These are phyloP conservation scores for Plectus sambesii DNA, from an alignment of 1,140 invertebrate genomes.

Conservation along the genomic window DNA sequence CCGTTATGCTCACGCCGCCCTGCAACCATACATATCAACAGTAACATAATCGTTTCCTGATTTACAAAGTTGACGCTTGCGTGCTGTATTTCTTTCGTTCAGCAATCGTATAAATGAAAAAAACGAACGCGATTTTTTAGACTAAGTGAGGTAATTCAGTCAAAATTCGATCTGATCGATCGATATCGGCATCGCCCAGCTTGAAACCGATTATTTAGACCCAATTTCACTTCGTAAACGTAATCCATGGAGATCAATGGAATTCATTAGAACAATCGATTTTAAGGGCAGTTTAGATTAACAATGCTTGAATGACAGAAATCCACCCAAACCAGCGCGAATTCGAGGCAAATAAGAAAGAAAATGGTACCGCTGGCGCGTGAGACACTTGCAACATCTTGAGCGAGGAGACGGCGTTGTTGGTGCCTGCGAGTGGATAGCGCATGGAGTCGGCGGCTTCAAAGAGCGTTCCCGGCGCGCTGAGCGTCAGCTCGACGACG, in stretches of 20 bases:
- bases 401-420: constrained; percentile 14
- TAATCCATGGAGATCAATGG: no score
- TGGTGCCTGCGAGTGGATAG: constrained; percentile 22
- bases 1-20: constrained; percentile 58
- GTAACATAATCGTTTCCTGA: neutral
- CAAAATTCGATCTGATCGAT: neutral
- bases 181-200: no score
- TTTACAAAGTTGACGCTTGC: neutral
- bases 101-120: neutral
- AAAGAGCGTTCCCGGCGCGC: constrained; percentile 11
- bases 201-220: no score
- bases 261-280: no score
- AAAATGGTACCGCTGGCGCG: neutral
- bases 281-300: no score
- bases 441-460: constrained; percentile 16
- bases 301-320: no score
- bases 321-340: no score
- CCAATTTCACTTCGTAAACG: no score
- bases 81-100: neutral
- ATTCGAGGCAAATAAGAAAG: no score
- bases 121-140: neutral
- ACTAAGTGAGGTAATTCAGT: neutral
- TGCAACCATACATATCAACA: constrained; percentile 40
- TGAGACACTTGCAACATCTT: constrained; percentile 12
- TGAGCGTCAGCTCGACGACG: constrained; percentile 12